A percentile compares a stretch with the other conserved stretches of the same genome.
phyloP scores from a whole-genome alignment of 1,140 invertebrate species.

The Cylas formicarius region DNA sequence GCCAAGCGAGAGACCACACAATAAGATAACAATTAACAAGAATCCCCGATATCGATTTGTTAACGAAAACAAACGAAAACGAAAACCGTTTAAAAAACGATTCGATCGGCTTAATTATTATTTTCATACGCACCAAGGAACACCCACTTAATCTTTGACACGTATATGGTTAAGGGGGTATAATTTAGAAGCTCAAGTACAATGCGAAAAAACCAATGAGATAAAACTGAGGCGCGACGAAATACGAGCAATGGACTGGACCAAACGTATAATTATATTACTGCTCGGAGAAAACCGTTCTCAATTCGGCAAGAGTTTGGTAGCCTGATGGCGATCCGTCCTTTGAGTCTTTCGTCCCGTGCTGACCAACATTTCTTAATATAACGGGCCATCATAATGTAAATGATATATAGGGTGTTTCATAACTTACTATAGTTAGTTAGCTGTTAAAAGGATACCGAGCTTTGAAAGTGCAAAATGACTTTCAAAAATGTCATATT shows the following conservation, averaged over 20 bases:
- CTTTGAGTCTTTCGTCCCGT: too few species aligned
- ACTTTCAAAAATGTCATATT: too few species aligned
- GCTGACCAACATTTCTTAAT: too few species aligned
- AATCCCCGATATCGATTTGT: constrained; percentile 23
- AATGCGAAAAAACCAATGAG: constrained; percentile 8
- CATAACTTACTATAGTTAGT: too few species aligned
- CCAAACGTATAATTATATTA: not conserved
- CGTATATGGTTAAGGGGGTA: constrained; percentile 21
- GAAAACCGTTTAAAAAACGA: constrained; percentile 19
- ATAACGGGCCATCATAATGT: too few species aligned
- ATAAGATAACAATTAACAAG: constrained; percentile 25
- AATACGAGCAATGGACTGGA: constrained; percentile 7
- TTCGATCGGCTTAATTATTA: constrained; percentile 23
- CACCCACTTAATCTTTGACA: constrained; percentile 23
- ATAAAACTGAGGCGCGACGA: constrained; percentile 11
- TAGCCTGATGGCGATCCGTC: too few species aligned
- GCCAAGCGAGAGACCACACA: constrained; percentile 24
- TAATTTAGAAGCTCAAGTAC: constrained; percentile 23
- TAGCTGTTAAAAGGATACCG: too few species aligned
- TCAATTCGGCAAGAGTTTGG: too few species aligned
- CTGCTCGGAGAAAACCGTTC: not conserved
- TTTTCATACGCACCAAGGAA: constrained; percentile 24
- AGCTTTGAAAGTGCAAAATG: too few species aligned
- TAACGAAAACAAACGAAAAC: constrained; percentile 4
- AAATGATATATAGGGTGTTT: too few species aligned